phyloP scores from a whole-genome alignment of 2,888 invertebrate genomes.

The Meteorus cinctellus region DNA sequence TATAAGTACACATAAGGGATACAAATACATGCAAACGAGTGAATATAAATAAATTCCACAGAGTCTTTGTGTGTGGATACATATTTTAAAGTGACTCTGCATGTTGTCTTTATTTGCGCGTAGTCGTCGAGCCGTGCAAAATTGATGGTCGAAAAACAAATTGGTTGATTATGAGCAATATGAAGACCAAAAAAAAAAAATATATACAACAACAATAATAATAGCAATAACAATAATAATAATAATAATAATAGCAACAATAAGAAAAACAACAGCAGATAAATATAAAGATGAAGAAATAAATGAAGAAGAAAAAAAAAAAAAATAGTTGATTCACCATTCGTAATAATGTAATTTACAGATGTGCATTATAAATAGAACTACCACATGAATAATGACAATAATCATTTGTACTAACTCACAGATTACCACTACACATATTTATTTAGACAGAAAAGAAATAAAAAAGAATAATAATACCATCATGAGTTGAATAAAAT shows the following conservation, averaged over 20 bases:
- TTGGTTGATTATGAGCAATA: slow-evolving; percentile 5
- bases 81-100: slow-evolving; percentile 32
- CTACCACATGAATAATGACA: slow-evolving; percentile 20
- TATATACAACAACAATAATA: not conserved
- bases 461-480: not conserved
- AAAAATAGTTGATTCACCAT: slow-evolving; percentile 17
- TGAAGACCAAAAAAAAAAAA: not conserved
- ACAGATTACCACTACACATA: too few species aligned
- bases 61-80: not conserved
- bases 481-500: not conserved
- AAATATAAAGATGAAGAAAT: not conserved
- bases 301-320: not conserved
- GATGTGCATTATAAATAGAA: slow-evolving; percentile 16
- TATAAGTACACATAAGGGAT: not conserved
- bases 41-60: slow-evolving; percentile 6
- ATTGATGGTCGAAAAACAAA: slow-evolving; percentile 32
- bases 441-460: not conserved
- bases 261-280: not conserved
- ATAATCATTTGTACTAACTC: slow-evolving; percentile 6
- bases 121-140: slow-evolving; percentile 37
- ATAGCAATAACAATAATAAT: not conserved
- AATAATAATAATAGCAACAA: not conserved
- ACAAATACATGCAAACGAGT: not conserved
- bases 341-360: slow-evolving; percentile 6
- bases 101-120: slow-evolving; percentile 29